phyloP scores from a whole-genome alignment of 1,140 invertebrate species.

The Zaprionus tsacasi region DNA sequence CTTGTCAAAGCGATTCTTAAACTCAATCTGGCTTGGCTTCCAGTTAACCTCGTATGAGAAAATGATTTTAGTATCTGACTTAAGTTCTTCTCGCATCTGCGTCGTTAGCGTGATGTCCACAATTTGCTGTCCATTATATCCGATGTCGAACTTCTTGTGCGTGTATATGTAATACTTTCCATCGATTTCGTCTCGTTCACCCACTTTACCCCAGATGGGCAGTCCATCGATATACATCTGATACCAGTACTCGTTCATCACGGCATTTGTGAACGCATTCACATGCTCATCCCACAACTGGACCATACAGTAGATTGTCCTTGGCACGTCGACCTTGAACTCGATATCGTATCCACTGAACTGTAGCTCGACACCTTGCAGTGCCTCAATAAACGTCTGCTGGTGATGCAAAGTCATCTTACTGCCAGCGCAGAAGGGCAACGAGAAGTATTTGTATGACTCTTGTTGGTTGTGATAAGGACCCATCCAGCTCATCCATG shows the following conservation, averaged over 20 bases:
- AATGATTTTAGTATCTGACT: conserved; percentile 90
- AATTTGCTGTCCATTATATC: conserved; percentile 98
- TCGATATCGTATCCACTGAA: conserved; percentile 98
- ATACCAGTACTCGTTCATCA: conserved; percentile 99
- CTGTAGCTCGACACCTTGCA: conserved; percentile 98
- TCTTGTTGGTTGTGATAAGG: conserved; percentile 99
- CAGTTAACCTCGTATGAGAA: conserved; percentile 99
- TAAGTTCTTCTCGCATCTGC: conserved; percentile 94
- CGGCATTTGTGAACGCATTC: conserved; percentile 97
- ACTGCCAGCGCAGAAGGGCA: conserved; percentile 98
- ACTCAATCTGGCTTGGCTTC: conserved; percentile 94
- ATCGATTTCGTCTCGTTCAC: conserved; percentile 93
- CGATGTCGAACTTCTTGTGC: conserved; percentile 99
- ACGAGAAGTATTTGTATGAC: conserved; percentile 98
- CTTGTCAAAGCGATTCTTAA: conserved; percentile 99
- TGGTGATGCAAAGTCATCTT: conserved; percentile 97
- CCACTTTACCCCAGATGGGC: conserved; percentile 99
- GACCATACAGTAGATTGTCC: conserved; percentile 94
- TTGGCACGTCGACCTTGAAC: conserved; percentile 91
- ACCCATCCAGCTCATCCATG: conserved; percentile 99
- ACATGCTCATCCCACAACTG: conserved; percentile 93
- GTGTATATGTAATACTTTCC: conserved; percentile 97
- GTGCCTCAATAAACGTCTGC: conserved; percentile 98
- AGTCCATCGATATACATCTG: conserved; percentile 99
- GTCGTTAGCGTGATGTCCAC: conserved; percentile 99